Conservation (phyloP, 2,797 vertebrate genomes). For the Streptopelia turtur region DNA sequence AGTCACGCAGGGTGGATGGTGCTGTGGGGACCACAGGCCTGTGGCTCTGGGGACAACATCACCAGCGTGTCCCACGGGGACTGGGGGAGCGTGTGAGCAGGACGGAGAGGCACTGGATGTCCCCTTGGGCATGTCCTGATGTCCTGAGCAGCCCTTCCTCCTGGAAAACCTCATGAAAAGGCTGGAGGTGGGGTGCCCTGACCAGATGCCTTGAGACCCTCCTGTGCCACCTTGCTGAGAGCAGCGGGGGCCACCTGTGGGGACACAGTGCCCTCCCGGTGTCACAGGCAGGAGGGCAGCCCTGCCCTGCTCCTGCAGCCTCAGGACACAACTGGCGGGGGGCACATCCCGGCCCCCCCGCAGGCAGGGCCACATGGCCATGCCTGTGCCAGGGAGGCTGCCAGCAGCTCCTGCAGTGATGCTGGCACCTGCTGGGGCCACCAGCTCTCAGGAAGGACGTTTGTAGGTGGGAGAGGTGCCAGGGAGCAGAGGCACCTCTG, state of each 20-base stretch:
- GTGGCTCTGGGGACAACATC: accelerated
- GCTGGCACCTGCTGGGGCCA: not conserved
- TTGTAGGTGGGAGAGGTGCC: not conserved
- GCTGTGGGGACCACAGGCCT: not conserved
- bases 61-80: accelerated
- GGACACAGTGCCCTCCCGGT: not conserved
- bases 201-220: accelerated
- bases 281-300: no score
- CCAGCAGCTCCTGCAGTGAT: not conserved
- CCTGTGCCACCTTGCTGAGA: not conserved
- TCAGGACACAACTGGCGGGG: not conserved
- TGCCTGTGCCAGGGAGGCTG: not conserved
- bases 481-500: not conserved
- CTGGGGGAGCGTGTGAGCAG: not conserved
- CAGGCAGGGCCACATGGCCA: not conserved
- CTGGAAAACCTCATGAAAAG: not conserved
- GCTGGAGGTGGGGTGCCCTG: not conserved
- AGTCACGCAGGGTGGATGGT: not conserved
- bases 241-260: accelerated
- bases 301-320: not conserved
- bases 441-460: not conserved
- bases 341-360: not conserved
- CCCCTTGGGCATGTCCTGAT: not conserved
- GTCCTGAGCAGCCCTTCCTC: not conserved
- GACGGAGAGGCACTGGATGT: not conserved